Evolutionary conservation across 2,888 invertebrate genomes (phyloP), one percentile per base, ranked within the genome.

Genomic region (Drosophila merina): DNA sequence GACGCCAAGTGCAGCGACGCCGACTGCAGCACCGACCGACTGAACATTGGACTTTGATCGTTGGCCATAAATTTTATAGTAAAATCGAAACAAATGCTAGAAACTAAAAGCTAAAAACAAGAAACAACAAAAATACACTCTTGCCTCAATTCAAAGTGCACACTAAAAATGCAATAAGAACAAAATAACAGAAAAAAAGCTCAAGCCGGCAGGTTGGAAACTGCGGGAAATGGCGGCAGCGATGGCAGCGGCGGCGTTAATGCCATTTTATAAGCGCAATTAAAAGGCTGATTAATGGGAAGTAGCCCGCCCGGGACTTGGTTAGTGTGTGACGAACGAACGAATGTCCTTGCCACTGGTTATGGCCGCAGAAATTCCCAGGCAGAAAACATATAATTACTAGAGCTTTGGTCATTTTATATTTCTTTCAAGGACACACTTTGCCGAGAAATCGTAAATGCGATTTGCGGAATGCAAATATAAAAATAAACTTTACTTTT

Each of bases 21-120:
- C 40, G 30, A 26, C 68, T 14, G 45, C 9, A 9, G 14, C 45
- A 36, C 26, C 77, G 86, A 77, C 88, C 88, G 83, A 82, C 72
- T 88, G 83, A 85, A 77, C 83, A 62, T 84, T 84, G 84, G 84
- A 84, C 84, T 84, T 84, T 84, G 88, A 40, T 88, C 88, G 77
- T 77, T 77, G 77, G 76, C 75, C 88, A 83, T 86, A 85, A 82
- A 84, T 84, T 87, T 79, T 54, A 82, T 73, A 74, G 75, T 71
- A 59, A 75, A 82, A 73, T 45, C 63, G 57, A 42, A 72, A 71
- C 55, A 67, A 78, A 66, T 49, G 51, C 54, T 62, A 60, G 57
- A 72, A 59, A 67, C 56, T 30, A 67, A 67, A 81, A 58, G 58
- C 67, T 56, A 71, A 72, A 68, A 76, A 63, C 63, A 60, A 68